Base-by-base conservation (phyloP, 2,113 vertebrate species). In the Gnathonemus longibarbis region DNA sequence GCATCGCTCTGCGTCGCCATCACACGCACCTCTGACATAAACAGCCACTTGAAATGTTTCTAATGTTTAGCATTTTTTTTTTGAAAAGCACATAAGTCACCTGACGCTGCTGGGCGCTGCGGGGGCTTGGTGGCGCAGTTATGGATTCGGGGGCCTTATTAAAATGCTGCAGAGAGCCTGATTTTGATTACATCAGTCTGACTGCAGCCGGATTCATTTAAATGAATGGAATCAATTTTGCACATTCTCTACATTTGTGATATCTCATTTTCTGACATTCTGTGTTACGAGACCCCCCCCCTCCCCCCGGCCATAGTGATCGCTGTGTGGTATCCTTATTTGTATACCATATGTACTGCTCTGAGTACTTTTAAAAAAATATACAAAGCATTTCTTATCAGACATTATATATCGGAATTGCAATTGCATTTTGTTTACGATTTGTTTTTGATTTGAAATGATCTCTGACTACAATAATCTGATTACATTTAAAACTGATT, bases 151-250 rank as follows among this genome's bases (percentile, higher is more conserved):
- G 48, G 45, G 24, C 48, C 24, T 48, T 86, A 86, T 86, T 86
- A 86, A 86, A 50, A 86, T 86, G 84, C 84, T 50, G 48, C 3
- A 3, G 24, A 31, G 84, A 86, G 10, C 9, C 35, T 42, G 74
- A 21, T 24, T 74, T 19, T 31, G 24, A 70, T 88, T 88, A n/a
- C 62, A 74, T 50, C 45, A 49, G 24, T 17, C 11, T 17, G 2
- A 27, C 24, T 70, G 88, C 45, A 17, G 62, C 62, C 27, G 8
- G 45, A 66, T 66, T 66, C 62, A 66, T 66, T 58, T 58, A 49
- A 74, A 88, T 50, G 45, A 48, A 74, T 49, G 62, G 39, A 88
- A 88, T 74, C n/a, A 48, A 88, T 88, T 88, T 46, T 88, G 56
- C 15, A 7, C n/a, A 8, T 88, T 88, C 8, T n/a, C 58, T 42